Conservation (phyloP, 2,888 invertebrate species). For the Tinea semifulvella region DNA sequence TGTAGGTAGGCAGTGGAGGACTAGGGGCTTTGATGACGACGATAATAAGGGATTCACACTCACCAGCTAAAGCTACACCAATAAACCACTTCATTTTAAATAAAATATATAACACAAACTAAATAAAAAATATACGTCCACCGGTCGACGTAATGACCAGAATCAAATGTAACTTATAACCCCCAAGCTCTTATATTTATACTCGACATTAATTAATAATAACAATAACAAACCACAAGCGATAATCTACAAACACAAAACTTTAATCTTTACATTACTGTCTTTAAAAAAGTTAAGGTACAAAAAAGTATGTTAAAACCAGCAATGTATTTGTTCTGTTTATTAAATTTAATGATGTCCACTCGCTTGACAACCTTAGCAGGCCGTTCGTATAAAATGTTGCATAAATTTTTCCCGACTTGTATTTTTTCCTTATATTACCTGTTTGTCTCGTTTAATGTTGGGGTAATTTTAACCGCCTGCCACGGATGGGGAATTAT, state of each 20-base stretch:
- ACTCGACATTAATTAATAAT: background rate
- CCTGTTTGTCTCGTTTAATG: constrained; percentile 3
- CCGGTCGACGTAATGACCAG: background rate
- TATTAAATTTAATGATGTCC: background rate
- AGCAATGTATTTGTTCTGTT: background rate
- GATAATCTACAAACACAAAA: background rate
- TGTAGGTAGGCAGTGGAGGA: too few species aligned
- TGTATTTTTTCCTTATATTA: constrained; percentile 9
- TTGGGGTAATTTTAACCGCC: background rate
- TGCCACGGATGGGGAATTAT: background rate
- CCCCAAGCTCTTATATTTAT: constrained; percentile 7
- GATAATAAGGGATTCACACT: too few species aligned
- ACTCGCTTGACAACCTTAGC: background rate
- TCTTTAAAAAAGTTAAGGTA: too few species aligned
- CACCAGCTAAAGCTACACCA: constrained; percentile 1
- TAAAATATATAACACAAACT: background rate
- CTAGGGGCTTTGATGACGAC: background rate
- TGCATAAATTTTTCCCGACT: background rate
- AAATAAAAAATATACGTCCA: background rate
- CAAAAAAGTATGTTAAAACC: background rate
- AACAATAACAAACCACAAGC: background rate
- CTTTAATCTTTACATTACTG: background rate
- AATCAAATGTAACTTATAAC: background rate
- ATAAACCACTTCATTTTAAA: constrained; percentile 11
- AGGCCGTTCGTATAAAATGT: background rate